A percentile compares a stretch with the other conserved stretches of the same genome.
These are phyloP conservation scores for Drosophila sordidula DNA, from an alignment of 2,888 invertebrate genomes.

Conservation along the genomic window DNA sequence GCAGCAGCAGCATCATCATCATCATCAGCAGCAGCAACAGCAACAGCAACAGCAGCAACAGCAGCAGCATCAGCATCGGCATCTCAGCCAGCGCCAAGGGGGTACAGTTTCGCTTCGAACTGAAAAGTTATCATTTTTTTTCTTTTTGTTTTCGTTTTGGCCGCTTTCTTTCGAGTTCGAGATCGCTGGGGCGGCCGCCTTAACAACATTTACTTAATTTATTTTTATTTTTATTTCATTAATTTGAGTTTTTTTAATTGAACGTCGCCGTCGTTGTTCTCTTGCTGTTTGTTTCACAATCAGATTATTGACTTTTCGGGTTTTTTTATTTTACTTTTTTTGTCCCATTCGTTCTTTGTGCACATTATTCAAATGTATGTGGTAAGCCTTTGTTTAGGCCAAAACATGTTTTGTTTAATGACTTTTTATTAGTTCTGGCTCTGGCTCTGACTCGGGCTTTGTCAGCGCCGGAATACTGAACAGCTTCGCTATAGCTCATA, in stretches of 20 bases:
- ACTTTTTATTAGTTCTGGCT: slow-evolving; percentile 71
- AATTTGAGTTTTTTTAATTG: slow-evolving; percentile 73
- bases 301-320: slow-evolving; percentile 74
- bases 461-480: slow-evolving; percentile 12
- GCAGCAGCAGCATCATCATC: slow-evolving; percentile 59
- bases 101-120: slow-evolving; percentile 82
- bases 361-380: slow-evolving; percentile 72
- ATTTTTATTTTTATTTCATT: slow-evolving; percentile 73
- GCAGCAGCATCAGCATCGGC: slow-evolving; percentile 37
- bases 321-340: slow-evolving; percentile 24
- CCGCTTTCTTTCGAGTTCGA: slow-evolving; percentile 67
- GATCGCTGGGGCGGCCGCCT: slow-evolving; percentile 41
- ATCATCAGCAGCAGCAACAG: slow-evolving; percentile 26
- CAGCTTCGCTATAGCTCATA: slow-evolving; percentile 8
- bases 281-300: slow-evolving; percentile 55
- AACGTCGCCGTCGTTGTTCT: slow-evolving; percentile 44
- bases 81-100: slow-evolving; percentile 65
- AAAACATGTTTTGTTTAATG: slow-evolving; percentile 76
- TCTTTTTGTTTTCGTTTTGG: slow-evolving; percentile 58
- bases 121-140: slow-evolving; percentile 77
- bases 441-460: slow-evolving; percentile 15
- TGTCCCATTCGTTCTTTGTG: slow-evolving; percentile 44
- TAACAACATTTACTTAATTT: slow-evolving; percentile 67
- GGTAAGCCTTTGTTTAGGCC: slow-evolving; percentile 69
- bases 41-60: slow-evolving; percentile 25